phyloP scores from a whole-genome alignment of 2,113 vertebrate genomes.

The Oreochromis aureus region DNA sequence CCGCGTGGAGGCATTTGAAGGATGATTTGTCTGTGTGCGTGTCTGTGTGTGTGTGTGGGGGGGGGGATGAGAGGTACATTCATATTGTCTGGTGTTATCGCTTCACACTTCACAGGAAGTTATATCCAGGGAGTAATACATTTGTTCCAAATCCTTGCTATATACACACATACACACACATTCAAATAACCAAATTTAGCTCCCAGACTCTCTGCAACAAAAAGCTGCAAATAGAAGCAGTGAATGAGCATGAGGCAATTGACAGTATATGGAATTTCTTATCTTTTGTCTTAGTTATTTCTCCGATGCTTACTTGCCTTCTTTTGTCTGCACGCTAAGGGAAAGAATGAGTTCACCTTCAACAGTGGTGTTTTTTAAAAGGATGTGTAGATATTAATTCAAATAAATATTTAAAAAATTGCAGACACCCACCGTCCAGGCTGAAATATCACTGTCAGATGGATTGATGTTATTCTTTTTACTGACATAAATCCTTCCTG shows the following conservation, averaged over 20 bases:
- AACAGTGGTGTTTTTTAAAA: not conserved
- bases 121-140: conserved; percentile 38
- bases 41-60: not conserved
- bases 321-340: not conserved
- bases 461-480: not conserved
- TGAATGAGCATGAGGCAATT: not conserved
- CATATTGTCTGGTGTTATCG: conserved; percentile 25
- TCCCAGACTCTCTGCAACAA: not conserved
- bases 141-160: conserved; percentile 9
- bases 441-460: not conserved
- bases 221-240: conserved; percentile 3
- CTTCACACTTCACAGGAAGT: conserved; percentile 17
- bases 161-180: not conserved
- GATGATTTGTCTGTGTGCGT: conserved; percentile 17
- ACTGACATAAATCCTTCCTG: not conserved
- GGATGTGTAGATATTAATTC: not conserved
- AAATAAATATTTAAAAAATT: not conserved
- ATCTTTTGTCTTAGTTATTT: not conserved
- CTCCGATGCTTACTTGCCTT: not conserved
- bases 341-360: not conserved
- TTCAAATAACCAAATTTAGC: conserved; percentile 13
- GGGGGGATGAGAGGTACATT: not conserved
- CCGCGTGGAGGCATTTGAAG: conserved; percentile 43
- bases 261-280: not conserved
- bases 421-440: not conserved